These are phyloP conservation scores for Sclerurus mexicanus DNA, from an alignment of 2,113 vertebrate genomes.

Conservation along the genomic window DNA sequence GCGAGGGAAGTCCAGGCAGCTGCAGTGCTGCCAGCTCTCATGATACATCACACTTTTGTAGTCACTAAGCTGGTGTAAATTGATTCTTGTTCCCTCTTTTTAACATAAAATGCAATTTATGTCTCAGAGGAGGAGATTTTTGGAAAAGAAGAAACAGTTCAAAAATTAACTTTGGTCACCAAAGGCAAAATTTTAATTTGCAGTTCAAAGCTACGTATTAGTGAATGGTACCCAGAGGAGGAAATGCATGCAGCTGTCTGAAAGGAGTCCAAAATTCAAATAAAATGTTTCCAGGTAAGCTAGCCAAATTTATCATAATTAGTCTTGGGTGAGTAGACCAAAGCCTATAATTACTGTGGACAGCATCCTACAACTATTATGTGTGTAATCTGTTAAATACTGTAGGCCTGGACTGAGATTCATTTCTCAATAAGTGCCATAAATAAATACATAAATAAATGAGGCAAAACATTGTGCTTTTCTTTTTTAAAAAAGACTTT, in stretches of 20 bases:
- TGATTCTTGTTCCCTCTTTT: neutral
- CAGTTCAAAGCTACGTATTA: neutral
- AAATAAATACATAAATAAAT: neutral
- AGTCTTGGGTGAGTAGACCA: neutral
- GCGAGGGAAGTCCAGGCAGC: neutral
- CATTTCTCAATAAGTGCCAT: neutral
- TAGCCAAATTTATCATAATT: constrained; percentile 1
- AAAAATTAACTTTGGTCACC: neutral
- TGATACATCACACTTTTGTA: neutral
- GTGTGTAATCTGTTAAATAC: neutral
- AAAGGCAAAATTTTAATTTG: constrained; percentile 22
- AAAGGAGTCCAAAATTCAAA: constrained; percentile 5
- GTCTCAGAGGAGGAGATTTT: neutral
- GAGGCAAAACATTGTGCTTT: neutral
- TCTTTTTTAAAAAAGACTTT: neutral
- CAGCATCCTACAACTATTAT: neutral
- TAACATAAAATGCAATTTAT: neutral
- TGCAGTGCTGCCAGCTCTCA: neutral
- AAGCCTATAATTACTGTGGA: neutral
- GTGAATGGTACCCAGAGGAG: neutral
- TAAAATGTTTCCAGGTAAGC: constrained; percentile 26
- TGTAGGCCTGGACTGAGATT: neutral
- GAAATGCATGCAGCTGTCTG: neutral
- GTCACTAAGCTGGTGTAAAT: neutral
- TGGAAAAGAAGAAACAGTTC: neutral